Conservation (phyloP, 2,888 invertebrate species). For the Campaea margaritaria region DNA sequence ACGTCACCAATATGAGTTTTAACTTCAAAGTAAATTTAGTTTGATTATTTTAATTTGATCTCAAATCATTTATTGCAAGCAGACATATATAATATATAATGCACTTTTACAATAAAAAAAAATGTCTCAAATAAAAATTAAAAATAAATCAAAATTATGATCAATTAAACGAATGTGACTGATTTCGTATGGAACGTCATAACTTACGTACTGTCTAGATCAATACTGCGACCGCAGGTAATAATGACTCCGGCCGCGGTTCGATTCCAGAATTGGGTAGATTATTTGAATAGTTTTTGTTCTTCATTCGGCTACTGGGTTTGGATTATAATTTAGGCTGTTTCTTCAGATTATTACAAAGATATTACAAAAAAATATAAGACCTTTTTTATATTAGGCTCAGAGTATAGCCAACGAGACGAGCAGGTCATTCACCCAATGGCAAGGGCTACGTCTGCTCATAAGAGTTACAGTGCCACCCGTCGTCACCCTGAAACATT, state of each 20-base stretch:
- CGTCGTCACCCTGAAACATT: too few species aligned
- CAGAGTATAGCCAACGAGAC: neutral
- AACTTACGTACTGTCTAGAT: constrained; percentile 4
- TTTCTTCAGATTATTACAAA: constrained; percentile 1
- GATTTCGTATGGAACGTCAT: too few species aligned
- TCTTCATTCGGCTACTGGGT: constrained; percentile 46
- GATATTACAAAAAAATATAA: neutral
- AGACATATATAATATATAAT: too few species aligned
- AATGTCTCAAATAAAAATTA: too few species aligned
- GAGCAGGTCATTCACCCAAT: neutral
- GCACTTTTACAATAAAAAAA: too few species aligned
- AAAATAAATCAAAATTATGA: too few species aligned
- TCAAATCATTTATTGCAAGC: too few species aligned
- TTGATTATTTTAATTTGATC: too few species aligned
- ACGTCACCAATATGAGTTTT: too few species aligned
- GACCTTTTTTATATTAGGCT: too few species aligned
- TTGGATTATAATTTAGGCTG: constrained; percentile 35
- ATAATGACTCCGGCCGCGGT: constrained; percentile 14
- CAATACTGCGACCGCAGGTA: constrained; percentile 34
- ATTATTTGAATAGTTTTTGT: constrained; percentile 27
- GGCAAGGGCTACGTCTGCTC: neutral
- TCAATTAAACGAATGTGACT: too few species aligned
- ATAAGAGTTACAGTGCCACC: neutral
- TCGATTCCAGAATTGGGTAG: constrained; percentile 26
- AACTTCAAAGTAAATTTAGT: too few species aligned